Percentiles rank a stretch among this genome's conserved stretches.
Evolutionary conservation across 1,140 invertebrate genomes (phyloP).

Genomic region (Orchesella cincta): DNA sequence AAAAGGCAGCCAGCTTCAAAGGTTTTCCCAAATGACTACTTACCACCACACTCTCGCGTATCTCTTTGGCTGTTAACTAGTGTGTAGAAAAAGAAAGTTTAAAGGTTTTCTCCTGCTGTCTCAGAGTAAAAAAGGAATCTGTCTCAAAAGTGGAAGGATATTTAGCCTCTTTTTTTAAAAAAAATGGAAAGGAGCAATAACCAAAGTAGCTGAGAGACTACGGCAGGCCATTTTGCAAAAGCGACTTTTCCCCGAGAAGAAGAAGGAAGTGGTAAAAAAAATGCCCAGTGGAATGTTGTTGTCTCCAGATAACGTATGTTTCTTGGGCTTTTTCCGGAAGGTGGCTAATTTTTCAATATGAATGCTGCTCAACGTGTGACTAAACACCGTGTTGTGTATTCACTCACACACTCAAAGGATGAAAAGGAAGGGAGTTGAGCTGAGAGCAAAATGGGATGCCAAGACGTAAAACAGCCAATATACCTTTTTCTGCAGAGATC

Average conservation of each 20-base stretch:
- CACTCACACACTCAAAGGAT: not conserved
- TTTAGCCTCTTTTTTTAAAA: too few relatives aligned
- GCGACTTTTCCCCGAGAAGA: not conserved
- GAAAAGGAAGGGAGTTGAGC: not conserved
- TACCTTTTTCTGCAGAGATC: not conserved
- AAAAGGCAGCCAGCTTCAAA: too few relatives aligned
- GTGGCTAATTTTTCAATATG: conserved; percentile 25
- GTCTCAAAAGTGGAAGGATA: too few relatives aligned
- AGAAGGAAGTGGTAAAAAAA: conserved; percentile 4
- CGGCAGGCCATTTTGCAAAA: not conserved
- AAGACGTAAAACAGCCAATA: not conserved
- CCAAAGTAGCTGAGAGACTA: not conserved
- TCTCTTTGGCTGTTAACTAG: not conserved
- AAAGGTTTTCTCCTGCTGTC: not conserved
- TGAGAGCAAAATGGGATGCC: conserved; percentile 14
- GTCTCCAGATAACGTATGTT: conserved; percentile 28
- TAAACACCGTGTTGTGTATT: not conserved
- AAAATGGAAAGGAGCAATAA: not conserved
- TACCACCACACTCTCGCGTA: not conserved
- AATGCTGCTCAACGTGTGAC: not conserved
- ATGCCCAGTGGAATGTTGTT: conserved; percentile 20
- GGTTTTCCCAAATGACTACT: not conserved
- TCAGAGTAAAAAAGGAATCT: too few relatives aligned
- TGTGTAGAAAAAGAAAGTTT: not conserved
- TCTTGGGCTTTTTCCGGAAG: not conserved